Percentiles rank a stretch among this genome's conserved stretches.
Evolutionary conservation across 2,888 invertebrate species (phyloP).

Genomic region (Stegophylla sp.): DNA sequence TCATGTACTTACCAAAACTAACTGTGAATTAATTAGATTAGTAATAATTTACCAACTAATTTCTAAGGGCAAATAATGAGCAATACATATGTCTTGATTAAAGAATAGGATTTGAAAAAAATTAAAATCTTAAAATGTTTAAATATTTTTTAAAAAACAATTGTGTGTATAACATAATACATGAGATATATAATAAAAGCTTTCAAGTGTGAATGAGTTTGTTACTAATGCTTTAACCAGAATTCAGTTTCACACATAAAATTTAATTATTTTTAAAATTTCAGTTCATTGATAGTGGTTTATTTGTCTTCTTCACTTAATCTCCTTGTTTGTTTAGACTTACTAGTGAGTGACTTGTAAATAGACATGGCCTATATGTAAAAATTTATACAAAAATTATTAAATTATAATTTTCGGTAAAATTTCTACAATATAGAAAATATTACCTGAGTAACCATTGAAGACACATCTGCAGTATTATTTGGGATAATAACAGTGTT

Average conservation of each 20-base stretch:
- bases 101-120: neutral
- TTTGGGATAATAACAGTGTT: conserved; percentile 94
- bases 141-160: neutral
- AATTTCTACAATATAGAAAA: neutral
- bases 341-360: conserved; percentile 37
- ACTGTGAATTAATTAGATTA: too few species aligned
- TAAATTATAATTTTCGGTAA: neutral
- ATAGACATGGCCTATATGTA: conserved; percentile 53
- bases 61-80: too few species aligned
- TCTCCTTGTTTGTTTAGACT: conserved; percentile 26
- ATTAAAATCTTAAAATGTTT: neutral
- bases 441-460: conserved; percentile 79
- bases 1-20: too few species aligned
- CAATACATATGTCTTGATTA: neutral
- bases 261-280: conserved; percentile 15
- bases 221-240: neutral
- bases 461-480: conserved; percentile 82
- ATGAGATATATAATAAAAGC: conserved; percentile 13
- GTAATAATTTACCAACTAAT: too few species aligned
- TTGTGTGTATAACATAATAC: conserved; percentile 19
- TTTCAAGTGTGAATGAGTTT: conserved; percentile 22
- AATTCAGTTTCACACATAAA: neutral
- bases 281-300: conserved; percentile 27
- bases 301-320: conserved; percentile 42
- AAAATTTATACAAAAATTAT: neutral